Conservation (phyloP, 2,113 vertebrate genomes). For the Atractosteus spatula region DNA sequence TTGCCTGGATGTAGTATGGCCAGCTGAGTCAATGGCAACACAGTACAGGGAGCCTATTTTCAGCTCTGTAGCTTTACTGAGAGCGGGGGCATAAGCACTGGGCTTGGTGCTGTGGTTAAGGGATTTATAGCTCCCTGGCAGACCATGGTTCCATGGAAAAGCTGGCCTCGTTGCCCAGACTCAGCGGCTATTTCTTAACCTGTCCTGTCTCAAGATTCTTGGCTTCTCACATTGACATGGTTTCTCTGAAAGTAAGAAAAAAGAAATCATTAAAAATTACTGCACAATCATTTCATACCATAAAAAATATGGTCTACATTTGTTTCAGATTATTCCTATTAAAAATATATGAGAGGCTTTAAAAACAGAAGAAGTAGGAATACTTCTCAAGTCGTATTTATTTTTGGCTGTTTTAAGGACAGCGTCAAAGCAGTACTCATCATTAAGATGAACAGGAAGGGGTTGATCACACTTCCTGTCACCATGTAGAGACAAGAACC, state of each 20-base stretch:
- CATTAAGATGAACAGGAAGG: neutral
- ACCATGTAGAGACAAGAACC: no score
- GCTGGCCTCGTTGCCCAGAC: constrained; percentile 23
- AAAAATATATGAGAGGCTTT: constrained; percentile 36
- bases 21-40: neutral
- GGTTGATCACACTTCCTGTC: neutral
- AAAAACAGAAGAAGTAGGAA: constrained; percentile 31
- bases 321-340: constrained; percentile 52
- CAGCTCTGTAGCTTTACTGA: neutral
- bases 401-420: constrained; percentile 34
- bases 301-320: constrained; percentile 51
- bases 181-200: constrained; percentile 20
- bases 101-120: neutral
- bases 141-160: constrained; percentile 6
- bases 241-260: constrained; percentile 20
- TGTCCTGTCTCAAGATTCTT: constrained; percentile 32
- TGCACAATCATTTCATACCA: constrained; percentile 49
- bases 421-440: neutral
- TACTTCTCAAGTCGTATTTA: constrained; percentile 33
- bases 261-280: constrained; percentile 50
- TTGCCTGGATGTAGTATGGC: no score
- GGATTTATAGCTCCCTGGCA: constrained; percentile 23
- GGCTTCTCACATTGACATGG: constrained; percentile 29
- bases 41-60: neutral
- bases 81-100: neutral